Conservation (phyloP, 1,140 invertebrate genomes). For the Palaemon carinicauda region DNA sequence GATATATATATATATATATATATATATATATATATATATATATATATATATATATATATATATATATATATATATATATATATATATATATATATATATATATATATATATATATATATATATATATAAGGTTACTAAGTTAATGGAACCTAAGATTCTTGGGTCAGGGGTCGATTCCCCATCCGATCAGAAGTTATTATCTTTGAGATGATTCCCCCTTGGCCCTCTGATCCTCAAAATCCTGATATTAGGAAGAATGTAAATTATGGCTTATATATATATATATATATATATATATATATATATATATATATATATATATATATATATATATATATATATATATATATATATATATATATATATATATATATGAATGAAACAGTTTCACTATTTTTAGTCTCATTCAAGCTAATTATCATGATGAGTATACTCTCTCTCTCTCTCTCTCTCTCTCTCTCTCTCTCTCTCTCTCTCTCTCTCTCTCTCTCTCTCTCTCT, state of each 20-base stretch:
- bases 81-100: constrained; percentile 3
- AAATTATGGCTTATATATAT: constrained; percentile 1
- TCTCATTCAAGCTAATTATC: too few species aligned
- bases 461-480: too few species aligned
- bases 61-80: constrained; percentile 27
- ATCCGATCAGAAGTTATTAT: too few species aligned
- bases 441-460: too few species aligned
- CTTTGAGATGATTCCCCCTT: too few species aligned
- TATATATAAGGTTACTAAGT: too few species aligned
- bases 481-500: too few species aligned
- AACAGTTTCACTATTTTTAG: too few species aligned
- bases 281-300: not conserved
- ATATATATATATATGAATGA: not conserved
- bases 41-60: constrained; percentile 29
- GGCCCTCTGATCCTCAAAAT: not conserved
- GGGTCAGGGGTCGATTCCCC: too few species aligned
- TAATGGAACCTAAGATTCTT: too few species aligned
- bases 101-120: not conserved
- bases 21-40: constrained; percentile 27
- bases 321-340: not conserved
- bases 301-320: not conserved
- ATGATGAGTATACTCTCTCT: too few species aligned
- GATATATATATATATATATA: too few species aligned
- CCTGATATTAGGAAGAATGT: not conserved
- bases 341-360: not conserved